Conservation (phyloP, 2,113 vertebrate species). For the Hiodon tergisus region DNA sequence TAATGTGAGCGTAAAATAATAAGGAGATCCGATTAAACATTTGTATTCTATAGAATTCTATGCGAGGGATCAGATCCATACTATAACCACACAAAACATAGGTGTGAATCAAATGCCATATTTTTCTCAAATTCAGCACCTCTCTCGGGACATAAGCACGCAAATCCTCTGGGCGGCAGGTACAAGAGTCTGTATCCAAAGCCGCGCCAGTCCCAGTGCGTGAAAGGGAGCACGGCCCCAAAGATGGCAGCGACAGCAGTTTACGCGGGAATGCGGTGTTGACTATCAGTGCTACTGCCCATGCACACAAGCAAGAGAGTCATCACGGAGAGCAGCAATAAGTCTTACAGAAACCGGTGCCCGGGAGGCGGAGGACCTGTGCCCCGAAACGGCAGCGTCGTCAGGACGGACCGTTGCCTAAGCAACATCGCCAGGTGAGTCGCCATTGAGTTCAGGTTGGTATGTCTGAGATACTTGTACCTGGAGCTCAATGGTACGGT, state of each 20-base stretch:
- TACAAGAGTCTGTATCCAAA: constrained; percentile 3
- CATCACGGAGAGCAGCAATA: constrained; percentile 72
- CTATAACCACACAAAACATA: background rate
- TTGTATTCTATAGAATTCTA: too few relatives aligned
- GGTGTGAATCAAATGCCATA: background rate
- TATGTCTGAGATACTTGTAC: background rate
- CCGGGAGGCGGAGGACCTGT: constrained; percentile 78
- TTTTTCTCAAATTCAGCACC: background rate
- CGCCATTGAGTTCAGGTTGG: constrained; percentile 14
- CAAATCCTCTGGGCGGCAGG: constrained; percentile 2
- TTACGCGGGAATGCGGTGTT: background rate
- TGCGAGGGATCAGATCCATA: too few relatives aligned
- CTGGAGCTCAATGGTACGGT: too few relatives aligned
- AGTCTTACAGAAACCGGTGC: constrained; percentile 80
- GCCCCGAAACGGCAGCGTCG: constrained; percentile 75
- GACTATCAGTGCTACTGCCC: constrained; percentile 60
- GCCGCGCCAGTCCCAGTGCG: background rate
- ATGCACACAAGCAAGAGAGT: constrained; percentile 48
- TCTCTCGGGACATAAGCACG: background rate
- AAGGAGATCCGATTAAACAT: too few relatives aligned
- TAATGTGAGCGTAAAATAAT: too few relatives aligned
- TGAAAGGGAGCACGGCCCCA: background rate
- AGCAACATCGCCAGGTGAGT: constrained; percentile 43
- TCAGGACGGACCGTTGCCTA: constrained; percentile 42
- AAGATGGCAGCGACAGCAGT: background rate